Percentiles rank a stretch among this genome's conserved stretches.
Evolutionary conservation across 1,140 invertebrate genomes (phyloP).

Genomic region (Teleogryllus occipitalis): DNA sequence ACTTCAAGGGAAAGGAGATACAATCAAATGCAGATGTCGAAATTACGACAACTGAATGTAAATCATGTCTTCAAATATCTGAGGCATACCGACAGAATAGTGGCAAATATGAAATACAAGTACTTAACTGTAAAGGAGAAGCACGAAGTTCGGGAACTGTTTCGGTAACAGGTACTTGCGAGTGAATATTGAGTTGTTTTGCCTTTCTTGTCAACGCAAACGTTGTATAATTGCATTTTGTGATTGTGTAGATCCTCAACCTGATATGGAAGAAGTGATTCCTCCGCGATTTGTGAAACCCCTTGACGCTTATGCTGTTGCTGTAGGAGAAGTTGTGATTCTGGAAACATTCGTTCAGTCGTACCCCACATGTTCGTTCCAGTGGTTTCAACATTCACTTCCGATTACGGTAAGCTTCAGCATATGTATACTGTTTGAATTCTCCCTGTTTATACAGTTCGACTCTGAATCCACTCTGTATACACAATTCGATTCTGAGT

Average conservation of each 20-base stretch:
- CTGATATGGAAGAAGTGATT: conserved; percentile 49
- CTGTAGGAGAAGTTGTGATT: conserved; percentile 64
- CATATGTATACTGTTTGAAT: not conserved
- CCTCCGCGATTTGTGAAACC: conserved; percentile 67
- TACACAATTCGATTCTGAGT: too few relatives aligned
- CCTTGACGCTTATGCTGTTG: conserved; percentile 59
- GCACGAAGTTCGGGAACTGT: conserved; percentile 70
- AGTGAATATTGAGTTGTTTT: not conserved
- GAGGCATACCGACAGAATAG: conserved; percentile 62
- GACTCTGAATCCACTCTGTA: too few relatives aligned
- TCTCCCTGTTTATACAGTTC: too few relatives aligned
- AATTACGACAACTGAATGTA: conserved; percentile 54
- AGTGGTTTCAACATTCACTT: conserved; percentile 66
- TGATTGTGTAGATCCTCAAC: conserved; percentile 43
- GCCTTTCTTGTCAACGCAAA: not conserved
- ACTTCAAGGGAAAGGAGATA: conserved; percentile 75
- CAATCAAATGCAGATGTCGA: conserved; percentile 54
- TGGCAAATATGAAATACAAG: conserved; percentile 77
- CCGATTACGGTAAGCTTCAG: conserved; percentile 38
- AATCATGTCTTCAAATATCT: conserved; percentile 57
- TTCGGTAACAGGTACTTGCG: conserved; percentile 37
- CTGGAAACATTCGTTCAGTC: conserved; percentile 70
- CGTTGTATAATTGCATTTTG: not conserved
- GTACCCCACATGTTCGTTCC: conserved; percentile 70
- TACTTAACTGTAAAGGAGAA: conserved; percentile 65